Evolutionary conservation across 2,797 vertebrate species (phyloP), one percentile per base, ranked within the genome.

Genomic region (Muscicapa comitata): DNA sequence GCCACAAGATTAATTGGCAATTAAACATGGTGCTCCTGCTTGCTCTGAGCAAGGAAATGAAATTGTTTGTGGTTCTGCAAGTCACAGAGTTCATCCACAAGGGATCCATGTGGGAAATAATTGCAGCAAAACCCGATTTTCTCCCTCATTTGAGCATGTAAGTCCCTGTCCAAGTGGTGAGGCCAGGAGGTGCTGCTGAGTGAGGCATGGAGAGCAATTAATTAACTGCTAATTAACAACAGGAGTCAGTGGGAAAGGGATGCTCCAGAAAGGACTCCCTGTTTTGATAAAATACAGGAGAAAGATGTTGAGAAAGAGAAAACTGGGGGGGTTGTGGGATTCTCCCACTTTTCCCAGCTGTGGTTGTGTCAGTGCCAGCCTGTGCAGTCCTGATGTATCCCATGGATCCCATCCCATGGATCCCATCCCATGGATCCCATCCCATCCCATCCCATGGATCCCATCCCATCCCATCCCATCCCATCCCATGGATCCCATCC

Each of bases 1-100:
- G 48, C 80, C 73, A 45, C 42, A 9, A 17, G 33, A 75, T 88
- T 93, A 93, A 93, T 79, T 95, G 92, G 73, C 93, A 92, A 88
- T 95, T 92, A 93, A 72, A 40, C 0, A 3, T 19, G 55, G 2
- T 81, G 71, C 51, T 86, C 37, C 77, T 66, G 58, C 92, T 74
- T 31, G 57, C 68, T 90, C 58, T 48, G 66, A 28, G 66, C 9
- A 8, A 40, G 82, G 85, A 63, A 90, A 65, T 68, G 21, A 55
- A 71, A 80, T 80, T 43, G 71, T 37, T 66, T 13, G 0, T 31
- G 85, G 61, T 50, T 59, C 82, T 78, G 73, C 61, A 2, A 35
- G 79, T n/a, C 15, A 3, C 63, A 24, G 47, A 12, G 38, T 26
- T 58, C 38, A 35, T 24, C 82, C 70, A 1, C 35, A 6, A 75